A percentile compares a stretch with the other conserved stretches of the same genome.
These are phyloP conservation scores for Coendou prehensilis DNA, from an alignment of 2,797 vertebrate species.

Conservation along the genomic window DNA sequence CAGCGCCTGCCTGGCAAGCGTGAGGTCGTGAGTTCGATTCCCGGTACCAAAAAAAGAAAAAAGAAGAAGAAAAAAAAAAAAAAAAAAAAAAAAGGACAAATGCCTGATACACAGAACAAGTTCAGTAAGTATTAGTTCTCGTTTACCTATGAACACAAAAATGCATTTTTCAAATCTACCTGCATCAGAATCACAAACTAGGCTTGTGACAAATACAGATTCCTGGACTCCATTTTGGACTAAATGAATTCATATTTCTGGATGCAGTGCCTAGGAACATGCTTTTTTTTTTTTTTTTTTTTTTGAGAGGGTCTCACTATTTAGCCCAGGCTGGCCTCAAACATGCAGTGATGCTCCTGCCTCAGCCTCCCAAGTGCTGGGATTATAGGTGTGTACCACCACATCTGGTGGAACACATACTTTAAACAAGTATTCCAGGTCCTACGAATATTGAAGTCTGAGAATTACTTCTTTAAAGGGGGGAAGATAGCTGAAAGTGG, in stretches of 20 bases:
- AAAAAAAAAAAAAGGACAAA: not conserved
- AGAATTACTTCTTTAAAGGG: constrained; percentile 59
- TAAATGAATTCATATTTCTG: constrained; percentile 38
- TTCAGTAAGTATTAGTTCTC: not conserved
- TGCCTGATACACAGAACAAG: not conserved
- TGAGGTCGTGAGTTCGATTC: no score
- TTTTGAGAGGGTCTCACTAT: not conserved
- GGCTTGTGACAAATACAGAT: constrained; percentile 43
- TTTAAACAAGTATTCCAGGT: not conserved
- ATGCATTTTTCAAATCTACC: constrained; percentile 10
- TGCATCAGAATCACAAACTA: not conserved
- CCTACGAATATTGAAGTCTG: not conserved
- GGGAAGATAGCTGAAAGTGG: constrained; percentile 21
- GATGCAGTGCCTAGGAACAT: not conserved
- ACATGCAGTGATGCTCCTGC: not conserved
- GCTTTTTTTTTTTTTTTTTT: not conserved
- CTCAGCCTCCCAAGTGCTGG: not conserved
- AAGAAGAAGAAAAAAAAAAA: no score
- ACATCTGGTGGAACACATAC: not conserved
- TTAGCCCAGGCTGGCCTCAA: not conserved
- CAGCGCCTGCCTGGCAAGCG: no score
- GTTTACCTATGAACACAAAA: constrained; percentile 23
- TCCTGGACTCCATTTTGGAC: not conserved
- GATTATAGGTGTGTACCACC: not conserved
- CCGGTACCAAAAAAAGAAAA: no score